Percentiles rank a stretch among this genome's conserved stretches.
These are phyloP conservation scores for Helostoma temminkii DNA, from an alignment of 2,797 vertebrate genomes.

Conservation along the genomic window DNA sequence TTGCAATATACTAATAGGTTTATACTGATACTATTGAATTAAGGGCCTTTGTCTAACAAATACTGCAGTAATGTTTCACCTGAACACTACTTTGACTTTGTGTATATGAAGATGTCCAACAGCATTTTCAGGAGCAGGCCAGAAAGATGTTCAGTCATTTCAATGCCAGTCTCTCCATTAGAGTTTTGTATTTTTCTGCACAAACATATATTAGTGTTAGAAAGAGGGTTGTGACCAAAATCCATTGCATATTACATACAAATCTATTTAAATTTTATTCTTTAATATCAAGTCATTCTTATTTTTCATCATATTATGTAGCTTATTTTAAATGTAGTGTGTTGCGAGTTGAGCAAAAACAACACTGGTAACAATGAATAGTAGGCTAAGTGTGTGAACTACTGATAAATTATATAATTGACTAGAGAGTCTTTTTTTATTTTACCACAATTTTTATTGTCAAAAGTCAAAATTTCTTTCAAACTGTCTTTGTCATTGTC, in stretches of 20 bases:
- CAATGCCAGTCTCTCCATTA: neutral
- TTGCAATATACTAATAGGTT: constrained; percentile 4
- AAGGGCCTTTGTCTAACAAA: neutral
- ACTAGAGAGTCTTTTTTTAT: no score
- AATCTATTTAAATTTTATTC: neutral
- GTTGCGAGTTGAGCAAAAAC: neutral
- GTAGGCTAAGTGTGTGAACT: no score
- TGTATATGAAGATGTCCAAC: neutral
- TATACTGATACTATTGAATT: neutral
- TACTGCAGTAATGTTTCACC: neutral
- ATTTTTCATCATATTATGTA: neutral
- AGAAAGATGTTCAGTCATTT: neutral
- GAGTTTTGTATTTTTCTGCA: neutral
- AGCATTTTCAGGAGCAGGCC: neutral
- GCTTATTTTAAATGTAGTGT: neutral
- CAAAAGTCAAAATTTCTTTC: no score
- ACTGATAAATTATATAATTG: no score
- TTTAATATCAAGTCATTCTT: neutral
- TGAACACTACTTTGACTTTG: neutral
- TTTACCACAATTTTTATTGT: no score
- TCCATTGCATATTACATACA: neutral
- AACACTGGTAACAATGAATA: no score
- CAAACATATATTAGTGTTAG: neutral
- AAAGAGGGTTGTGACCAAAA: neutral
- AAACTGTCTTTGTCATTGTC: no score